Evolutionary conservation across 2,888 invertebrate species (phyloP).

Genomic region (Oscheius myriophilus): DNA sequence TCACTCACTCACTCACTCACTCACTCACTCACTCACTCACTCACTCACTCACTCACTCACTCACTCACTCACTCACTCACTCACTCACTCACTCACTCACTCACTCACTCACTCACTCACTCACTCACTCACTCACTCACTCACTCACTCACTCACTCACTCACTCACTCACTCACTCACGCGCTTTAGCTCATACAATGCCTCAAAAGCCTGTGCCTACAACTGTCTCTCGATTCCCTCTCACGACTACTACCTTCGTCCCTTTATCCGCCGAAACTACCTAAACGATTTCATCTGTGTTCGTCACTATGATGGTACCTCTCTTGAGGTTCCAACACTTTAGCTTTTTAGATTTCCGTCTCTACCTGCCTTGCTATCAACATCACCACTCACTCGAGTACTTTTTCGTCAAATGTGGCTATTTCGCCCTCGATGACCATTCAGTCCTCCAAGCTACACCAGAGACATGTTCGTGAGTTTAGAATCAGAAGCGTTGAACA

Average conservation of each 20-base stretch:
- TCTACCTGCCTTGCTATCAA: constrained; percentile 31
- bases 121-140: too few relatives aligned
- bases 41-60: too few relatives aligned
- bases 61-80: too few relatives aligned
- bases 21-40: not conserved
- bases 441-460: constrained; percentile 27
- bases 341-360: constrained; percentile 27
- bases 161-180: not conserved
- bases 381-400: constrained; percentile 28
- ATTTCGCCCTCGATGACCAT: constrained; percentile 31
- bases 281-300: constrained; percentile 33
- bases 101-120: too few relatives aligned
- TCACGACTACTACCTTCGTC: constrained; percentile 31
- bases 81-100: not conserved
- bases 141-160: too few relatives aligned
- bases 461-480: constrained; percentile 27
- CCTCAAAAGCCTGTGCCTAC: constrained; percentile 22
- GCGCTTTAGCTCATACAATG: constrained; percentile 19
- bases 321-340: too few relatives aligned
- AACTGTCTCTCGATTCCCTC: constrained; percentile 26
- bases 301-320: constrained; percentile 23
- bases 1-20: too few relatives aligned
- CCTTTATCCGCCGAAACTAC: constrained; percentile 29
- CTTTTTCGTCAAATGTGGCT: constrained; percentile 33
- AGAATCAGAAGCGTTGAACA: not conserved